Evolutionary conservation across 2,888 invertebrate genomes (phyloP).

Genomic region (Campoplex capitator): DNA sequence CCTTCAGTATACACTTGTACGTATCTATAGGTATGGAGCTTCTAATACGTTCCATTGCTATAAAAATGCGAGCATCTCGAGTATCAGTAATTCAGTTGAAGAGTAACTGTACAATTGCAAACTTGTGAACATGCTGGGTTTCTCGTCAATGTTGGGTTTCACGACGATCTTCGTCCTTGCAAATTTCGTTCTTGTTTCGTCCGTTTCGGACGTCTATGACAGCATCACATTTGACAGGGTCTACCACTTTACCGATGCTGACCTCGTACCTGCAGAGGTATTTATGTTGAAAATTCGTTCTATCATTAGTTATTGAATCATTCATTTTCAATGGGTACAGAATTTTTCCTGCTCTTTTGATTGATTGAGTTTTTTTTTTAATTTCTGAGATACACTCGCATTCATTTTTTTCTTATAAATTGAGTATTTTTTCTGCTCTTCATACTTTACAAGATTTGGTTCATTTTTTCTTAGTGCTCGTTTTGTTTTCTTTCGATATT

Average conservation of each 20-base stretch:
- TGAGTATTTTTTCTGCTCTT: too few relatives aligned
- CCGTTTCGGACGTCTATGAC: background rate
- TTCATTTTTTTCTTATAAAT: too few relatives aligned
- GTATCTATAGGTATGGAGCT: background rate
- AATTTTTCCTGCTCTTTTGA: too few relatives aligned
- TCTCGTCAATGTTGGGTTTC: background rate
- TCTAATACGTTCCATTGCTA: background rate
- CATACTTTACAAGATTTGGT: too few relatives aligned
- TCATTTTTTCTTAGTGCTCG: too few relatives aligned
- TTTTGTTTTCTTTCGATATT: background rate
- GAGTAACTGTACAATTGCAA: conserved; percentile 6
- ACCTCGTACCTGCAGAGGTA: conserved; percentile 3
- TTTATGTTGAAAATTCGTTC: background rate
- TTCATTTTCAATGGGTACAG: background rate
- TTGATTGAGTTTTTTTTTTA: too few relatives aligned
- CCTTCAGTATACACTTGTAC: background rate
- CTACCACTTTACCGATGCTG: background rate
- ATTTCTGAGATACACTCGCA: too few relatives aligned
- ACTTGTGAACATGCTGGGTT: conserved; percentile 2
- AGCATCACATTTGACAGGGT: background rate
- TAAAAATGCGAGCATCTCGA: background rate
- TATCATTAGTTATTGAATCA: background rate
- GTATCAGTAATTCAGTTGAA: conserved; percentile 10
- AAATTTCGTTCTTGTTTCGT: background rate
- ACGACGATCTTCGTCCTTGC: conserved; percentile 10